A percentile compares a stretch with the other conserved stretches of the same genome.
Evolutionary conservation across 2,888 invertebrate species (phyloP).

Genomic region (Acanthopleura granulata): DNA sequence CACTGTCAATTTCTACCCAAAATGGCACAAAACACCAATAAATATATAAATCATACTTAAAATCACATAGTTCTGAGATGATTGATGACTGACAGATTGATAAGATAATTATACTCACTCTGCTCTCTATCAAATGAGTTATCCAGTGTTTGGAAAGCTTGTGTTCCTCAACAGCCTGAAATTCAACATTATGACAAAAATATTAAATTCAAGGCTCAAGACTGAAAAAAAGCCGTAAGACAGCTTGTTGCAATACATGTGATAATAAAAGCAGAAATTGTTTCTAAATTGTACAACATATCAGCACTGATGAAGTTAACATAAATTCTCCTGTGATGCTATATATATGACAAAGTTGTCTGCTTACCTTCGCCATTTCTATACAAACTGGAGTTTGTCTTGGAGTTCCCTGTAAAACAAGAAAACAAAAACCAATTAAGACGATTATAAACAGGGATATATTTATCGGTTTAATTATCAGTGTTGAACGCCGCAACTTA

Average conservation of each 20-base stretch:
- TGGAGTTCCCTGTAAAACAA: constrained; percentile 72
- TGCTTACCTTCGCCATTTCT: constrained; percentile 74
- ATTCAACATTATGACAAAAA: constrained; percentile 28
- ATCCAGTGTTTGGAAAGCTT: constrained; percentile 83
- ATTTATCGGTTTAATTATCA: no score
- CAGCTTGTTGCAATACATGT: neutral
- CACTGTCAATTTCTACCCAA: no score
- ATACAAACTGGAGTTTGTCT: constrained; percentile 87
- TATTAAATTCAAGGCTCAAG: constrained; percentile 10
- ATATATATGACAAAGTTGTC: neutral
- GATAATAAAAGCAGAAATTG: no score
- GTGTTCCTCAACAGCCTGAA: constrained; percentile 76
- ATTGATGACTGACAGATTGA: no score
- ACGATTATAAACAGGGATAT: neutral
- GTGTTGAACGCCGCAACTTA: no score
- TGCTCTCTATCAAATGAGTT: constrained; percentile 80
- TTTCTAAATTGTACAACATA: no score
- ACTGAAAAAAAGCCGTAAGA: constrained; percentile 17
- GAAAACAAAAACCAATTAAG: neutral
- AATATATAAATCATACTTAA: no score
- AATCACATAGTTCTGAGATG: no score
- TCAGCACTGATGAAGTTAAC: no score
- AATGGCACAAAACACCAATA: no score
- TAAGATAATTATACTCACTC: constrained; percentile 42
- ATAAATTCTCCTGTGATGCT: no score